These are phyloP conservation scores for Mycogona germanica DNA, from an alignment of 2,888 invertebrate genomes.

Conservation along the genomic window DNA sequence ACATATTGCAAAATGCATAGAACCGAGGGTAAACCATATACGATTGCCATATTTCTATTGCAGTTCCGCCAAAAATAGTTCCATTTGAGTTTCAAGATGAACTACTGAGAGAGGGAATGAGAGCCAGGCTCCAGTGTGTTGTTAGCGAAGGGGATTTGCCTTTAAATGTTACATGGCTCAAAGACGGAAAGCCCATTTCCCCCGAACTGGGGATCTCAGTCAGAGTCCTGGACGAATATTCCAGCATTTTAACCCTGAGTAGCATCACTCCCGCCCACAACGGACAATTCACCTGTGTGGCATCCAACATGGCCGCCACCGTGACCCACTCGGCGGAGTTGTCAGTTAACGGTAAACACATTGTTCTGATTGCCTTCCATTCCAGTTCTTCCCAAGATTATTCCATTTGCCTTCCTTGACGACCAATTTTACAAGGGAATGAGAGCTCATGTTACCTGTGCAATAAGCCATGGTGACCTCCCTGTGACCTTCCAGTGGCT, in stretches of 20 bases:
- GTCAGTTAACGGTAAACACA: conserved; percentile 12
- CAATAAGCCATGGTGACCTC: conserved; percentile 27
- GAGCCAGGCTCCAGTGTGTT: conserved; percentile 66
- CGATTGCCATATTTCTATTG: no score
- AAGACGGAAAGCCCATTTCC: conserved; percentile 53
- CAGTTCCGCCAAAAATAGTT: conserved; percentile 7
- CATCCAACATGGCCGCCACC: conserved; percentile 4
- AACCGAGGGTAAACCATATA: no score
- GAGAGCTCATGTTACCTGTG: conserved; percentile 17
- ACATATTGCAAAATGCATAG: background rate
- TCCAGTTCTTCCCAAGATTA: conserved; percentile 13
- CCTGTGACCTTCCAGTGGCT: conserved; percentile 32
- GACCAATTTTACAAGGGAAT: conserved; percentile 18
- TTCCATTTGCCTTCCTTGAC: conserved; percentile 15
- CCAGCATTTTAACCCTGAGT: conserved; percentile 7
- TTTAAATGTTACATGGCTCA: conserved; percentile 64
- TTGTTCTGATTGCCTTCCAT: conserved; percentile 5
- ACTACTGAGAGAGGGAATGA: conserved; percentile 58
- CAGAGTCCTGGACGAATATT: conserved; percentile 2
- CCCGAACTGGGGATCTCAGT: conserved; percentile 2
- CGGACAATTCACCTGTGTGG: conserved; percentile 7
- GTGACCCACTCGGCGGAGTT: conserved; percentile 2
- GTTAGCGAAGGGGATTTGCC: conserved; percentile 69
- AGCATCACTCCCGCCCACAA: conserved; percentile 8
- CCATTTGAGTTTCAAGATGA: conserved; percentile 11